Conservation (phyloP, 92 coral and sea anemone species). For the Palythoa grandiflora region DNA sequence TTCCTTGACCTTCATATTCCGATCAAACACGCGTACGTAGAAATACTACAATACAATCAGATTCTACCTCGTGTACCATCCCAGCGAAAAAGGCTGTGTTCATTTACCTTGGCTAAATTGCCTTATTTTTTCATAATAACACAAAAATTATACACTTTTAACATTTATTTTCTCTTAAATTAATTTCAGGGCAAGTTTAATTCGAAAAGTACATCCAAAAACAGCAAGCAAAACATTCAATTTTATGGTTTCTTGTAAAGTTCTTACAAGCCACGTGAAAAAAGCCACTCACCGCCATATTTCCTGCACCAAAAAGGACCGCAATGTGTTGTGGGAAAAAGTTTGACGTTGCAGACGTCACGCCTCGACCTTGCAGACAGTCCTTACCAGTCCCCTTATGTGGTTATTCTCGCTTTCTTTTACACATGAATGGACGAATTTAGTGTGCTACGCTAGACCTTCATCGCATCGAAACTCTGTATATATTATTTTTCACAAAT, state of each 20-base stretch:
- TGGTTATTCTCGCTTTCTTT: too few relatives aligned
- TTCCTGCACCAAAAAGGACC: background rate
- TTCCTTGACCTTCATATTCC: too few relatives aligned
- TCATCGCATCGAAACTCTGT: too few relatives aligned
- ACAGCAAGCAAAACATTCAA: background rate
- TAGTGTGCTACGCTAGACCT: too few relatives aligned
- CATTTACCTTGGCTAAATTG: background rate
- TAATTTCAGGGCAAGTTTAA: background rate
- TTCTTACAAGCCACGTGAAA: constrained; percentile 54
- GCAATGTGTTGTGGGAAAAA: background rate
- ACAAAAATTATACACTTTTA: background rate
- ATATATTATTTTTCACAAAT: too few relatives aligned
- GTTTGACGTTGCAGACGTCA: constrained; percentile 3
- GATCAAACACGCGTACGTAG: background rate
- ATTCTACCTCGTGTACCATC: background rate
- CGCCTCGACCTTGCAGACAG: background rate
- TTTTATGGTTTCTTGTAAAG: constrained; percentile 8
- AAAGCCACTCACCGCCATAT: constrained; percentile 53
- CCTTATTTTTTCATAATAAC: background rate
- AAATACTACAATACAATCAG: background rate
- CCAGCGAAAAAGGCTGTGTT: background rate
- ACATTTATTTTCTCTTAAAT: background rate
- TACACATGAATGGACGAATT: too few relatives aligned
- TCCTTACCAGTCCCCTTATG: too few relatives aligned
- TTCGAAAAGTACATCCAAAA: background rate